Conservation (phyloP, 2,888 invertebrate species). For the Heliconius ethilla region DNA sequence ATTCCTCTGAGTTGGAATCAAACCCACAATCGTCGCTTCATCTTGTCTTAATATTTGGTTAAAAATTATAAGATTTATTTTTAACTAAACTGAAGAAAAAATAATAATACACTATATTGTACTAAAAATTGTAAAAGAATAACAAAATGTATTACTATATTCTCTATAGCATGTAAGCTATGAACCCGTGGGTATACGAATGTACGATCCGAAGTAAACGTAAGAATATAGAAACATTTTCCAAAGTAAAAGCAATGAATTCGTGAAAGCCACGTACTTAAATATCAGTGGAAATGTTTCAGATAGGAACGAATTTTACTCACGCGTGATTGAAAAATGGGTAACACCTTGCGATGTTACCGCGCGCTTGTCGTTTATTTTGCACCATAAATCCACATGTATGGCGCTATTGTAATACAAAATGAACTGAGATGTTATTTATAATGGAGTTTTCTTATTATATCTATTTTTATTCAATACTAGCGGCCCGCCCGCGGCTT, state of each 20-base stretch:
- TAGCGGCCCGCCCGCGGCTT: too few species aligned
- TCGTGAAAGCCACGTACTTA: slow-evolving; percentile 47
- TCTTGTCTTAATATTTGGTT: neutral
- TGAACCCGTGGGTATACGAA: neutral
- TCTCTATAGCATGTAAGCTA: neutral
- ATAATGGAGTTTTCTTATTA: neutral
- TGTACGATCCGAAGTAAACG: slow-evolving; percentile 1
- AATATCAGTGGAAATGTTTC: slow-evolving; percentile 60
- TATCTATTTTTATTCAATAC: slow-evolving; percentile 4
- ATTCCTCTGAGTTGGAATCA: too few species aligned
- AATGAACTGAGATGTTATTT: slow-evolving; percentile 22
- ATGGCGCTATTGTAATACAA: slow-evolving; percentile 32
- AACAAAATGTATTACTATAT: neutral
- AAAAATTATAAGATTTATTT: neutral
- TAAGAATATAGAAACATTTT: slow-evolving; percentile 5
- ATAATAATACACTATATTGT: neutral
- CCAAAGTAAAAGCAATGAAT: slow-evolving; percentile 10
- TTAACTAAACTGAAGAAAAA: neutral
- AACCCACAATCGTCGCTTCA: too few species aligned
- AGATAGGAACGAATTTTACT: slow-evolving; percentile 59
- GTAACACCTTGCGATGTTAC: slow-evolving; percentile 64
- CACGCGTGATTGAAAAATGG: slow-evolving; percentile 70
- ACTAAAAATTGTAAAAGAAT: neutral
- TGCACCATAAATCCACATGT: slow-evolving; percentile 37
- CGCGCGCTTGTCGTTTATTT: slow-evolving; percentile 55